Base-by-base conservation (phyloP, 2,888 invertebrate species). In the Diabrotica balteata region DNA sequence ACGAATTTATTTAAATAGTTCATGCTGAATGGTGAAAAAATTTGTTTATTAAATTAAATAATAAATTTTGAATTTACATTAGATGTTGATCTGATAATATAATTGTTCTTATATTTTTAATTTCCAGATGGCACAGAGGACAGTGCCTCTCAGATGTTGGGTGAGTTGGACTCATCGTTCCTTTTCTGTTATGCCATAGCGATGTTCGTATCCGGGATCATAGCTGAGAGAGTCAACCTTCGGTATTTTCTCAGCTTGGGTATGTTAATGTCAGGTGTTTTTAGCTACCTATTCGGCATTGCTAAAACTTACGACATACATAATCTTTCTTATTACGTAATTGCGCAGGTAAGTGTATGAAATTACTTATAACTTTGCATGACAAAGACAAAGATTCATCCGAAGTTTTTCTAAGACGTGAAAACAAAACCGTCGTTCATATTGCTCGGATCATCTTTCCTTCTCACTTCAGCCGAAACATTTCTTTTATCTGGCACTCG, bases 211-310 rank as follows among this genome's bases (percentile, higher is more conserved):
- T 91, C 91, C 1, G 98, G 98, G 4, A 93, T 97, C 83, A 86
- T 97, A 63, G 98, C 97, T 0, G 98, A 98, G 84, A 86, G 97
- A 46, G 92, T 95, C 43, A 95, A 97, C 77, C 85, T 98, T 52
- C 88, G 98, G 4, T 95, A 95, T 82, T 98, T 96, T 84, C 87
- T 98, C n/a, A 87, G 94, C 0, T 80, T 93, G 44, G 98, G 98
- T 58, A 97, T 98, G 97, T 84, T 97, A 49, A 81, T 91, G 3
- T 95, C 96, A 0, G 96, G 96, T 0, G 83, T 94, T 6, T 92
- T 94, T 78, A 93, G 94, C 69, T 95, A 95, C 78, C 84, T 95
- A 51, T 95, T 98, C 85, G 98, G 98, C 9, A 85, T 97, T 8
- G 97, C 94, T 0, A 91, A 90, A 78, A 89, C 91, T 0, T 92